Evolutionary conservation across 1,140 invertebrate genomes (phyloP).

Genomic region (Leptinotarsa lineolata): DNA sequence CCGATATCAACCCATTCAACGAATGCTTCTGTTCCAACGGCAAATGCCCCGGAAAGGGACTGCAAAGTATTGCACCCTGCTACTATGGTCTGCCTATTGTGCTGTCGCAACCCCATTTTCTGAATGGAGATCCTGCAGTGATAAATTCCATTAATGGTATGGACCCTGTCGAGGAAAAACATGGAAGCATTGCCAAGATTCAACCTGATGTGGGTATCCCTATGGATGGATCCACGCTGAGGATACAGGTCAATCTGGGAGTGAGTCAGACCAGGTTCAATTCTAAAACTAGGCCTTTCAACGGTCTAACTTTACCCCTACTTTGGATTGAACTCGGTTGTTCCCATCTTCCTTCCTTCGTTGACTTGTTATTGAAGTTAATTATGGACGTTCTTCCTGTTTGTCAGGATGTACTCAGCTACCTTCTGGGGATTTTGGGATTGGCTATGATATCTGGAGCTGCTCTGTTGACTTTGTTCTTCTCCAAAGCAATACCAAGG

Average conservation of each 20-base stretch:
- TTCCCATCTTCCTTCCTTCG: constrained; percentile 45
- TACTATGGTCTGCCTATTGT: constrained; percentile 75
- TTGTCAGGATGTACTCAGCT: constrained; percentile 50
- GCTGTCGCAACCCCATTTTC: constrained; percentile 81
- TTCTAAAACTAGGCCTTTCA: constrained; percentile 60
- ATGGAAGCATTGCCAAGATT: constrained; percentile 58
- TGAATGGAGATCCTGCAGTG: constrained; percentile 67
- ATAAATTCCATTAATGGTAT: constrained; percentile 70
- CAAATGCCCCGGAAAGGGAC: constrained; percentile 64
- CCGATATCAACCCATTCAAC: constrained; percentile 63
- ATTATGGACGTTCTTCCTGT: constrained; percentile 53
- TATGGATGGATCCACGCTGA: constrained; percentile 60
- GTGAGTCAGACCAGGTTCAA: constrained; percentile 64
- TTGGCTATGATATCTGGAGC: constrained; percentile 53
- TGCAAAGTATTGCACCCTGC: constrained; percentile 71
- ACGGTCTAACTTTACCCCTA: constrained; percentile 66
- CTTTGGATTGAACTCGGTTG: constrained; percentile 67
- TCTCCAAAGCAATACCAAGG: constrained; percentile 23
- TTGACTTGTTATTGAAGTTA: constrained; percentile 50
- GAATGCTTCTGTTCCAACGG: constrained; percentile 64
- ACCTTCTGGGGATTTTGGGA: constrained; percentile 53
- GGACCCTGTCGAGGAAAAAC: constrained; percentile 62
- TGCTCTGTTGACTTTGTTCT: constrained; percentile 43
- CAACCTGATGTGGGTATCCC: constrained; percentile 62
- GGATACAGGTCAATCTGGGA: constrained; percentile 71